A percentile compares a stretch with the other conserved stretches of the same genome.
Conservation (phyloP, 1,140 invertebrate species). For the Babylonia areolata region DNA sequence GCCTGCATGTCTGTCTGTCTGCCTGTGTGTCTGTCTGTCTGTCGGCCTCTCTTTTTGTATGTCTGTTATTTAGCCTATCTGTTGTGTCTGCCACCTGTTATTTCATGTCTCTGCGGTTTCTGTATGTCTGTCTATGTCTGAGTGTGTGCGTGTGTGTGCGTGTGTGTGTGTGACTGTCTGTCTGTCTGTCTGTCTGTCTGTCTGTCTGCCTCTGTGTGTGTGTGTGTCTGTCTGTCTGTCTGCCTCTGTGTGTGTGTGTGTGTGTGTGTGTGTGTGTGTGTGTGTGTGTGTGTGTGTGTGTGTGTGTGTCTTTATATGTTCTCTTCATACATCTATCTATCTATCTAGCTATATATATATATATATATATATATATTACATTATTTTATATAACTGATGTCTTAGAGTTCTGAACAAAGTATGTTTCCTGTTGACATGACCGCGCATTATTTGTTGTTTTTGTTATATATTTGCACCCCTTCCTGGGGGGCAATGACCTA, state of each 20-base stretch:
- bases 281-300: slow-evolving; percentile 13
- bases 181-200: neutral
- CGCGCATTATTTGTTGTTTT: too few species aligned
- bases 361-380: too few species aligned
- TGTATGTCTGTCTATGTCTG: neutral
- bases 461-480: too few species aligned
- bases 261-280: neutral
- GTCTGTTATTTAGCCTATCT: too few species aligned
- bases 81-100: too few species aligned
- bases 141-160: neutral
- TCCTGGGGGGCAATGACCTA: too few species aligned
- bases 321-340: too few species aligned
- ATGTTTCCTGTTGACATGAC: too few species aligned
- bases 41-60: neutral
- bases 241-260: slow-evolving; percentile 10
- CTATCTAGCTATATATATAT: too few species aligned
- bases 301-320: neutral
- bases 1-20: neutral
- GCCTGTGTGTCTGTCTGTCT: neutral
- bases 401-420: too few species aligned
- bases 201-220: neutral
- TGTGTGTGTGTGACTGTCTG: neutral
- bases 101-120: too few species aligned
- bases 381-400: too few species aligned
- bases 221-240: slow-evolving; percentile 3